Percentiles rank a stretch among this genome's conserved stretches.
phyloP scores from a whole-genome alignment of 1,140 invertebrate genomes.

The Capitella teleta region DNA sequence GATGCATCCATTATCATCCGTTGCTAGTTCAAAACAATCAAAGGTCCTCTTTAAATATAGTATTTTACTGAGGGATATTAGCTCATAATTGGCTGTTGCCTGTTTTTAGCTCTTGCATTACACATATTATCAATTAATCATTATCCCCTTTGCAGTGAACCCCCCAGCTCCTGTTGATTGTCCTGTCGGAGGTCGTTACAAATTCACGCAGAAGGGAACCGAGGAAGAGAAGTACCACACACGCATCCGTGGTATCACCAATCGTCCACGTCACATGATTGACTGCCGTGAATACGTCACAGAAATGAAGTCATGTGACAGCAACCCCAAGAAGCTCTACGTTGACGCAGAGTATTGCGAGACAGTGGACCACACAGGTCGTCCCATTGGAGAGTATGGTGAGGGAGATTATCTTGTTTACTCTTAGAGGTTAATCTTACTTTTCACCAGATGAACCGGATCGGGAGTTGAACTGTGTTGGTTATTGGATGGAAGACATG shows the following conservation, averaged over 20 bases:
- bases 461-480: slow-evolving; percentile 93
- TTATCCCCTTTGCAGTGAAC: slow-evolving; percentile 63
- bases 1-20: too few relatives aligned
- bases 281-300: slow-evolving; percentile 89
- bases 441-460: slow-evolving; percentile 67
- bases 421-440: background rate
- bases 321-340: slow-evolving; percentile 81
- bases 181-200: slow-evolving; percentile 91
- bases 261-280: slow-evolving; percentile 79
- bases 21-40: too few relatives aligned
- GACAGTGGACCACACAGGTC: slow-evolving; percentile 84
- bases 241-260: slow-evolving; percentile 85
- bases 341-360: slow-evolving; percentile 92
- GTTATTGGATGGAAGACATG: slow-evolving; percentile 95
- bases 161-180: slow-evolving; percentile 85
- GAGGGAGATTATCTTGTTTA: background rate
- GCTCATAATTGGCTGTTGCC: too few relatives aligned
- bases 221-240: slow-evolving; percentile 63
- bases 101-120: too few relatives aligned
- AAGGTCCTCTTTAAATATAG: too few relatives aligned
- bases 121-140: too few relatives aligned
- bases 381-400: slow-evolving; percentile 60
- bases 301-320: slow-evolving; percentile 64
- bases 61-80: too few relatives aligned
- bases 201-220: slow-evolving; percentile 82